Percentiles rank a stretch among this genome's conserved stretches.
phyloP scores from a whole-genome alignment of 2,113 vertebrate species.

The Chelonoidis abingdonii region DNA sequence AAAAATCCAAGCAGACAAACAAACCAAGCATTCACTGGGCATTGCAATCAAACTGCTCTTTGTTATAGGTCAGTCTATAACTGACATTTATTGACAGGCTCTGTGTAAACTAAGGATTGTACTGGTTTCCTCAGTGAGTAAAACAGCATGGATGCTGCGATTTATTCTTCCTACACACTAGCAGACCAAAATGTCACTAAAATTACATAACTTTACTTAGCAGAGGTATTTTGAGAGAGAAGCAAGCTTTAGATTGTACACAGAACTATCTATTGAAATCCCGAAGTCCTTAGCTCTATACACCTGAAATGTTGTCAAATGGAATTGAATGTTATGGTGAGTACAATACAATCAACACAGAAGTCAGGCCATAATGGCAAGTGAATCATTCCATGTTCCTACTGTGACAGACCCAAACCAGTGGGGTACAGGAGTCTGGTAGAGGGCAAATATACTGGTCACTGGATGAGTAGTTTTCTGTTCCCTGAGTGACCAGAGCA shows the following conservation, averaged over 20 bases:
- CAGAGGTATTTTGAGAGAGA: background rate
- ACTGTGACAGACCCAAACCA: no score
- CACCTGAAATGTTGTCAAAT: background rate
- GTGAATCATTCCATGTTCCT: background rate
- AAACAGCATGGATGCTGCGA: background rate
- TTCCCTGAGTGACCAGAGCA: no score
- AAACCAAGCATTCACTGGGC: background rate
- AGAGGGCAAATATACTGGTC: no score
- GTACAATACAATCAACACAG: background rate
- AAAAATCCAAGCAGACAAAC: background rate
- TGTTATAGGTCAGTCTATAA: background rate
- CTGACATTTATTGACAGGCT: background rate
- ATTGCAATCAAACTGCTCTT: fast-evolving
- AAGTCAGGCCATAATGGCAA: background rate
- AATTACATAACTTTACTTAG: constrained; percentile 16
- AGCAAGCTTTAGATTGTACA: background rate
- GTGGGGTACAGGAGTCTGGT: no score
- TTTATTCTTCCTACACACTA: constrained; percentile 31
- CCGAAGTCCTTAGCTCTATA: background rate
- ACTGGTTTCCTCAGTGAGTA: background rate
- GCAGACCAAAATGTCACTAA: constrained; percentile 35
- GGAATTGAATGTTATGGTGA: background rate
- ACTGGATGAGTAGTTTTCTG: no score
- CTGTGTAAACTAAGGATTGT: background rate
- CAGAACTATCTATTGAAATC: background rate